Evolutionary conservation across 2,797 vertebrate genomes (phyloP), one percentile per base, ranked within the genome.

Genomic region (Gephyroberyx darwinii): DNA sequence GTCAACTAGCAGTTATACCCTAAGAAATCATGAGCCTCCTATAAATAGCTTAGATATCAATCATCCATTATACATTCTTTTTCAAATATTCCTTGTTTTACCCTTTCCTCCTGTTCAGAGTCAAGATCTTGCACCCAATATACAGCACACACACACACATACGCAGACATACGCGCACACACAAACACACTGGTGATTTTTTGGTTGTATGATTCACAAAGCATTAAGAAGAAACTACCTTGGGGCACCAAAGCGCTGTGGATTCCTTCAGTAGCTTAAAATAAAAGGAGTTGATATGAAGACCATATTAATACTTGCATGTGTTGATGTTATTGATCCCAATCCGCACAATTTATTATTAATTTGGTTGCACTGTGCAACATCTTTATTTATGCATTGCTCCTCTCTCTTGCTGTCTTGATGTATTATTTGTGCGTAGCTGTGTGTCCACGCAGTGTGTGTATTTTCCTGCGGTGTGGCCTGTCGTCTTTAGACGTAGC

Each of bases 401-500:
- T 48, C 67, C 68, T 71, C 74, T 67, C 57, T 62, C 75, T 64
- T 74, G 74, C 77, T 71, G 73, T 90, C 85, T 86, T 77, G 62
- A 69, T 85, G 82, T 87, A 85, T 81, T 90, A 78, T 92, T 83
- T 74, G 66, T 55, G 62, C 43, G 56, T 64, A 35, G 43, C 22
- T 54, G 69, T 67, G 74, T 68, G 82, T 88, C 82, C 75, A 63
- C 22, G 9, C 81, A 13, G 65, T 7, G 37, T 55, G 74, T 20
- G 43, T 71, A 45, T 76, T 75, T 77, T 78, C 68, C 74, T 77
- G 72, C 68, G n/a, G 74, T 77, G 22, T n/a, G 84, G 81, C 83
- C 93, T 93, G 93, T 94, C 94, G 90, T 91, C 91, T 82, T 84
- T 71, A 51, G 26, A 88, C 88, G 60, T 85, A 54, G 69, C 60